Evolutionary conservation across 2,797 vertebrate genomes (phyloP).

Genomic region (Syncerus caffer): DNA sequence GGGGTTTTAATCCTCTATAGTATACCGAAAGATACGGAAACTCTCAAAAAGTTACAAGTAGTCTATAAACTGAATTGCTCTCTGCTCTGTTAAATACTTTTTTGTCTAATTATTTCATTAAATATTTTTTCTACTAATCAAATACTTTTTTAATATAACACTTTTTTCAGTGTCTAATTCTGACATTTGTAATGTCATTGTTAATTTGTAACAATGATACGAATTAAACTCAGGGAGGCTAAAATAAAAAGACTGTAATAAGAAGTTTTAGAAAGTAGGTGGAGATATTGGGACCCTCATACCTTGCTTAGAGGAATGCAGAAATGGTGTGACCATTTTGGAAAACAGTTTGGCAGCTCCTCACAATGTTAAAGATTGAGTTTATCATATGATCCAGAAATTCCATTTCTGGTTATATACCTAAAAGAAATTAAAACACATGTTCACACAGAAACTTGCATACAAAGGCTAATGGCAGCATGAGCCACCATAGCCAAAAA

Average conservation of each 20-base stretch:
- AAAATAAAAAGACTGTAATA: not conserved
- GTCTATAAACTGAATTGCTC: not conserved
- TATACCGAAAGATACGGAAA: not conserved
- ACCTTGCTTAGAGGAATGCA: not conserved
- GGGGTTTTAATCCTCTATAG: not conserved
- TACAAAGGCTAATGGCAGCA: not conserved
- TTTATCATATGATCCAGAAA: not conserved
- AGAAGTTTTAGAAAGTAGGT: not conserved
- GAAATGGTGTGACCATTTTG: not conserved
- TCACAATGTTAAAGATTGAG: not conserved
- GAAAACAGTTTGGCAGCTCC: not conserved
- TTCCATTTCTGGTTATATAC: not conserved
- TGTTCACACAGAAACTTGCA: not conserved
- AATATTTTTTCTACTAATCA: not conserved
- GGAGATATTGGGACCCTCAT: not conserved
- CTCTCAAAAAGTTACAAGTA: not conserved
- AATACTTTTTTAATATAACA: not conserved
- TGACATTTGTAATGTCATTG: not conserved
- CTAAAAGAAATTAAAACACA: not conserved
- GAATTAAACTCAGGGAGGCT: not conserved
- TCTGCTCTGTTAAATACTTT: not conserved
- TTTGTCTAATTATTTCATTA: conserved; percentile 11
- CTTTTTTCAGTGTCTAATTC: conserved; percentile 18
- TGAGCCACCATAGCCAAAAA: not conserved
- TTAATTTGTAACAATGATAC: not conserved